Evolutionary conservation across 1,140 invertebrate genomes (phyloP).

Genomic region (Bombus turneri): DNA sequence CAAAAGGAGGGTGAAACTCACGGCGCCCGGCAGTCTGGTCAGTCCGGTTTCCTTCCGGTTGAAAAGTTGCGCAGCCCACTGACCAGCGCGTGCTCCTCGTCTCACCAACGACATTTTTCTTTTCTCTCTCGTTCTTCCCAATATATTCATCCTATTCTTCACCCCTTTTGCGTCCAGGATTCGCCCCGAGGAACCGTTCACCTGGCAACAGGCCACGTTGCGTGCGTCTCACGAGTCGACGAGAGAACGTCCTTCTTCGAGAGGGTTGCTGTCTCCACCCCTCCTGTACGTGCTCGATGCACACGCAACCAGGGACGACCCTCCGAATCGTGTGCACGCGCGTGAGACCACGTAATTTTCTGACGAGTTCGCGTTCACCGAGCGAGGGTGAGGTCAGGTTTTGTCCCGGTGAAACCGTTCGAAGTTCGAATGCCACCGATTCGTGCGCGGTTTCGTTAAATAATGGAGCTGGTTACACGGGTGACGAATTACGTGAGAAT

Average conservation of each 20-base stretch:
- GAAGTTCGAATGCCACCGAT: not conserved
- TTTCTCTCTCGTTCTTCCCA: not conserved
- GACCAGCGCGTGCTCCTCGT: constrained; percentile 30
- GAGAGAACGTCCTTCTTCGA: constrained; percentile 16
- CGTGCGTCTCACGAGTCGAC: constrained; percentile 63
- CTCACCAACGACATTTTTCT: constrained; percentile 40
- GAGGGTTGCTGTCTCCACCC: constrained; percentile 37
- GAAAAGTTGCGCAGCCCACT: constrained; percentile 67
- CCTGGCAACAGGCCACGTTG: constrained; percentile 53
- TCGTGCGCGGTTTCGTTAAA: not conserved
- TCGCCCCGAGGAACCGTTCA: constrained; percentile 20
- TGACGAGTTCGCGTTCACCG: not conserved
- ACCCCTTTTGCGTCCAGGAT: constrained; percentile 17
- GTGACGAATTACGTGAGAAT: not conserved
- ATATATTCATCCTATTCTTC: constrained; percentile 7
- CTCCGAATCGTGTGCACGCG: constrained; percentile 63
- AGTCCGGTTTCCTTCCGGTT: constrained; percentile 71
- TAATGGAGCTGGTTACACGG: not conserved
- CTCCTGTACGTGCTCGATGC: constrained; percentile 45
- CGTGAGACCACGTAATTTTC: constrained; percentile 66
- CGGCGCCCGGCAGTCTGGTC: constrained; percentile 79
- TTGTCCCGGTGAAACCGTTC: constrained; percentile 23
- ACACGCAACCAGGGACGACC: constrained; percentile 57
- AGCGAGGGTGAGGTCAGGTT: constrained; percentile 60
- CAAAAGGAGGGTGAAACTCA: constrained; percentile 67